Conservation (phyloP, 2,888 invertebrate species). For the Epirrhoe alternata region DNA sequence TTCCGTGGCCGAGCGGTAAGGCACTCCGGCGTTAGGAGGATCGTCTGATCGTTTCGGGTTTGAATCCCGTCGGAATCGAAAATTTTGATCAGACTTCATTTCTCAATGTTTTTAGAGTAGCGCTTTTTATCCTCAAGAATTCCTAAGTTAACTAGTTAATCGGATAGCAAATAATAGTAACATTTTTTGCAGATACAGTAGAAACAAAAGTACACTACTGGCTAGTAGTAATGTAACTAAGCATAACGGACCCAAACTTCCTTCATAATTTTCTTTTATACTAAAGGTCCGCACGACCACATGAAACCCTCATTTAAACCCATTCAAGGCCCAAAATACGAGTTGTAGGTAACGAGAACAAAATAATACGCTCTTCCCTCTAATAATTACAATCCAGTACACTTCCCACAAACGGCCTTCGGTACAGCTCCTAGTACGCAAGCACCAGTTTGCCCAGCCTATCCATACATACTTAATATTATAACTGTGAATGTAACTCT, state of each 20-base stretch:
- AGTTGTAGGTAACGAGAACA: constrained; percentile 9
- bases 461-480: no score
- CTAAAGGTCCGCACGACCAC: constrained; percentile 13
- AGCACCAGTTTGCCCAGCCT: not conserved
- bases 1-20: no score
- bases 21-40: no score
- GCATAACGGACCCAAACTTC: constrained; percentile 7
- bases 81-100: no score
- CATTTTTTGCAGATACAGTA: no score
- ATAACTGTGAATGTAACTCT: no score
- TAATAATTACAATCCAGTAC: constrained; percentile 29
- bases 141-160: no score
- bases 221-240: not conserved
- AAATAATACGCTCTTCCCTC: constrained; percentile 19
- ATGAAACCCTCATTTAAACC: constrained; percentile 23
- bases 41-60: no score
- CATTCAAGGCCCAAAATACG: constrained; percentile 20
- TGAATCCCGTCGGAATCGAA: no score
- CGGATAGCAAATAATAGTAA: no score
- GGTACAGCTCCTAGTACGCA: not conserved
- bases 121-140: no score
- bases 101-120: no score
- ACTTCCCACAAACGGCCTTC: constrained; percentile 18
- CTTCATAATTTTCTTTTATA: constrained; percentile 12
- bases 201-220: not conserved